phyloP scores from a whole-genome alignment of 2,113 vertebrate genomes.

The Eurystomus gularis region DNA sequence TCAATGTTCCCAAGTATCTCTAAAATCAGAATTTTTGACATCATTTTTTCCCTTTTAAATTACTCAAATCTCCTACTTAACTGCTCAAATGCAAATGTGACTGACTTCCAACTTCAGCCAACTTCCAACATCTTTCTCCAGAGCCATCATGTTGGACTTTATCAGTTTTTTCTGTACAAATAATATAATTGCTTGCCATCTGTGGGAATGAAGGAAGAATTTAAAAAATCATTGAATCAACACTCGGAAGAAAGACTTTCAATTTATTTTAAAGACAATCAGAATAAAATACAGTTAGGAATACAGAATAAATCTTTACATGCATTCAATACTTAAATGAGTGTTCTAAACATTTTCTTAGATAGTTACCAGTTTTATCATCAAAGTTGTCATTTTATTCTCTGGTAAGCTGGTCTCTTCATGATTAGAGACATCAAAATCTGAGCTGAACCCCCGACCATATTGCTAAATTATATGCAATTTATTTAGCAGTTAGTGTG shows the following conservation, averaged over 20 bases:
- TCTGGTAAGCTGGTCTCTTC: background rate
- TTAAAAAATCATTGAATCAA: background rate
- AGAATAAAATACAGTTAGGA: background rate
- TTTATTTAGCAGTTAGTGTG: slow-evolving; percentile 57
- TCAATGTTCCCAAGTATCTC: background rate
- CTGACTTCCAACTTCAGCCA: background rate
- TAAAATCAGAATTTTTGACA: background rate
- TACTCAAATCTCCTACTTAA: background rate
- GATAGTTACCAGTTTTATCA: background rate
- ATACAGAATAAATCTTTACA: background rate
- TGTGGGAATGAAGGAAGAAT: background rate
- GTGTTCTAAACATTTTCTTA: background rate
- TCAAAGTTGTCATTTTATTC: slow-evolving; percentile 22
- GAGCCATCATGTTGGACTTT: background rate
- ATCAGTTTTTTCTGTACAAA: background rate
- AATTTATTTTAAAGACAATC: background rate
- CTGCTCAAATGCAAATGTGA: background rate
- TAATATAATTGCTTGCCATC: background rate
- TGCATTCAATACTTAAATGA: background rate
- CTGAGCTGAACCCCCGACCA: background rate
- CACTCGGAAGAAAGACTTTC: background rate
- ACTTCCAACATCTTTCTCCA: background rate
- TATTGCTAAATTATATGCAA: slow-evolving; percentile 50
- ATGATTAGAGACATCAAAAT: slow-evolving; percentile 39
- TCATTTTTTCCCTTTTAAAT: background rate